Evolutionary conservation across 2,797 vertebrate genomes (phyloP).

Genomic region (Diceros bicornis): DNA sequence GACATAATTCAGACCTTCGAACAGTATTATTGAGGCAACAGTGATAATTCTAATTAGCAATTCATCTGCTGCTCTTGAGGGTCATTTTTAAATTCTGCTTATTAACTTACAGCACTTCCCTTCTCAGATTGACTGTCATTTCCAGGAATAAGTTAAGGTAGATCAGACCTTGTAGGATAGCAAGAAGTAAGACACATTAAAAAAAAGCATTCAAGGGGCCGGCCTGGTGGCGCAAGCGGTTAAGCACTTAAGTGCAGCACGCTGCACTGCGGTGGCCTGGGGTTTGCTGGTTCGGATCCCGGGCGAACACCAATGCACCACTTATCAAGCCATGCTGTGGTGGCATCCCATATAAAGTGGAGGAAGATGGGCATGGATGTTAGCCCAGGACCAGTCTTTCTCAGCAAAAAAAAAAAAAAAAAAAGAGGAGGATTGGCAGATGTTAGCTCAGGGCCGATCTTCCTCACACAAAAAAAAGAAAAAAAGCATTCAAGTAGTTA

Average conservation of each 20-base stretch:
- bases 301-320: too few relatives aligned
- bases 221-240: too few relatives aligned
- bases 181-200: slow-evolving; percentile 70
- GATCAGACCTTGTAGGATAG: slow-evolving; percentile 57
- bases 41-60: slow-evolving; percentile 83
- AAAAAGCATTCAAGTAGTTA: slow-evolving; percentile 73
- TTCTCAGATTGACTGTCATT: slow-evolving; percentile 70
- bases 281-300: too few relatives aligned
- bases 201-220: slow-evolving; percentile 65
- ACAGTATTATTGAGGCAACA: slow-evolving; percentile 79
- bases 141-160: slow-evolving; percentile 61
- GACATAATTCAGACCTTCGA: slow-evolving; percentile 80
- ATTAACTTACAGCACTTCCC: slow-evolving; percentile 66
- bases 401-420: too few relatives aligned
- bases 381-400: too few relatives aligned
- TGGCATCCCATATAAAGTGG: too few relatives aligned
- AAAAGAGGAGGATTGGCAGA: too few relatives aligned
- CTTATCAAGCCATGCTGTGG: too few relatives aligned
- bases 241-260: too few relatives aligned
- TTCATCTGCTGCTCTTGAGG: slow-evolving; percentile 81
- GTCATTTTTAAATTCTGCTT: slow-evolving; percentile 78
- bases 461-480: slow-evolving; percentile 54
- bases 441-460: too few relatives aligned
- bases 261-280: too few relatives aligned
- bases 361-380: too few relatives aligned